Evolutionary conservation across 2,797 vertebrate species (phyloP), one percentile per base, ranked within the genome.

Genomic region (Parambassis ranga): DNA sequence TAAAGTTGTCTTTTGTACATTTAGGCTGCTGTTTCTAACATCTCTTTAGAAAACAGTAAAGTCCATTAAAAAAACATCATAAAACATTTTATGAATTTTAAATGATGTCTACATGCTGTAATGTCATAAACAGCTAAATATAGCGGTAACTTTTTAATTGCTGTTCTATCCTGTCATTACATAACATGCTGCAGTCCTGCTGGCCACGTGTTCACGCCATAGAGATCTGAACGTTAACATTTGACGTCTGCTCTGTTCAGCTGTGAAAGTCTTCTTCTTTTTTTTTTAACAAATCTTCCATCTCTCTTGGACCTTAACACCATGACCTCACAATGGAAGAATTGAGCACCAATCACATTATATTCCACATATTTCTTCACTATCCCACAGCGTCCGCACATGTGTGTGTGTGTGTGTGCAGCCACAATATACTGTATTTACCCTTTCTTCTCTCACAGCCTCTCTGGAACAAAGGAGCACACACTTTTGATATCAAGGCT

Each of bases 271-370:
- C 43, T 49, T 48, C 13, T 53, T 43, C 47, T 55, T 49, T 48
- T 13, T 53, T 43, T 47, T 55, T 27, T 11, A 19, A 48, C 20
- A 33, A 73, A 65, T 48, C 59, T 61, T 46, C 49, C 22, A 19
- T 68, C 52, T 73, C 38, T 66, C 82, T 86, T 83, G 77, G 79
- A 67, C 60, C 67, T 51, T 79, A 66, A 65, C 73, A 59, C 56
- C 48, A 82, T 88, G 86, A 84, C 72, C 83, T 87, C 83, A 74
- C 57, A 7, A 30, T 58, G 71, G 74, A 84, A 82, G 73, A 86
- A 87, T 57, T 78, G 81, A 88, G 77, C 67, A 62, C 71, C 72
- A 61, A 77, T 78, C 52, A 46, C 61, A 52, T 67, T 71, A 67
- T 81, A 73, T 77, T 82, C 75, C 66, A 71, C 65, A 65, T 81